Percentiles rank a stretch among this genome's conserved stretches.
These are phyloP conservation scores for Cercopithecus mona DNA, from an alignment of 2,113 vertebrate genomes.

Conservation along the genomic window DNA sequence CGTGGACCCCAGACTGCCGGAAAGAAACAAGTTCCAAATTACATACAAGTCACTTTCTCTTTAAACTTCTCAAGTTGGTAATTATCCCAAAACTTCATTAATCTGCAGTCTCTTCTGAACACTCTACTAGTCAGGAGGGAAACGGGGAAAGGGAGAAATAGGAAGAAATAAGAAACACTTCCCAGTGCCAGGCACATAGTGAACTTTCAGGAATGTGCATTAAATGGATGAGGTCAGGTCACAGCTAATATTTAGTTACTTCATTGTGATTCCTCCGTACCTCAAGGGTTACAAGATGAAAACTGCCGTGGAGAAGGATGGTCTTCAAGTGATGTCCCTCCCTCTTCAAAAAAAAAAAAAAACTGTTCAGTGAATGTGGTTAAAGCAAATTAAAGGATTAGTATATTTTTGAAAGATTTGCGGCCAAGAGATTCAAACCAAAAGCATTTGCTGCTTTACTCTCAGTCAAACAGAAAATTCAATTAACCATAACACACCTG, in stretches of 20 bases:
- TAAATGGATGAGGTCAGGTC: background rate
- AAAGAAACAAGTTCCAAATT: background rate
- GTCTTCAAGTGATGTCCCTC: background rate
- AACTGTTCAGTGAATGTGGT: background rate
- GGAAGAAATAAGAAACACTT: background rate
- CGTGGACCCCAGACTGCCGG: background rate
- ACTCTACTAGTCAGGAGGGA: background rate
- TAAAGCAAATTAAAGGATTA: conserved; percentile 24
- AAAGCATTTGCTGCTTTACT: conserved; percentile 41
- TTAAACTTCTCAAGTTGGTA: background rate
- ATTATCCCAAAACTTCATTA: background rate
- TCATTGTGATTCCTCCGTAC: background rate
- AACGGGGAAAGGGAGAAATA: background rate
- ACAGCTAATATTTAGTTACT: background rate
- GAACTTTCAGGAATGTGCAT: background rate
- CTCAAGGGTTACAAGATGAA: background rate
- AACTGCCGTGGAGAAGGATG: background rate
- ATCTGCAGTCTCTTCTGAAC: background rate
- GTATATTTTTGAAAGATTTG: conserved; percentile 39
- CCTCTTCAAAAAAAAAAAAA: background rate
- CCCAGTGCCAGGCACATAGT: background rate
- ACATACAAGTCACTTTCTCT: background rate
- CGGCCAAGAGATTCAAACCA: background rate
- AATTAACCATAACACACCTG: background rate
- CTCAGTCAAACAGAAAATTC: conserved; percentile 49